Conservation (phyloP, 2,888 invertebrate species). For the Rhaphigaster nebulosa region DNA sequence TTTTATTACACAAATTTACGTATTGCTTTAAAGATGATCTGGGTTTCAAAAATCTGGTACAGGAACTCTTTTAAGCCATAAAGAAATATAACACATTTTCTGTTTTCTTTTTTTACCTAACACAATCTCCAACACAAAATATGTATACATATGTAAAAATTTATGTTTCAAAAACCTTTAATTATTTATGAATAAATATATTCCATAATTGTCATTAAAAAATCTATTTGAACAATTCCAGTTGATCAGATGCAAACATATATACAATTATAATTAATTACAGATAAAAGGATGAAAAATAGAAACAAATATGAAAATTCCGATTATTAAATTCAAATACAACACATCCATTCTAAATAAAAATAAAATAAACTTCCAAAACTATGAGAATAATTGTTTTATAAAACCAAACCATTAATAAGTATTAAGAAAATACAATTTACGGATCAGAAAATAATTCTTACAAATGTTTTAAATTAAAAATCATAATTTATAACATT, state of each 20-base stretch:
- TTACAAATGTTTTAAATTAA: neutral
- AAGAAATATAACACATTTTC: neutral
- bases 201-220: neutral
- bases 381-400: neutral
- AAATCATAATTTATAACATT: conserved; percentile 21
- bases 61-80: neutral
- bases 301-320: neutral
- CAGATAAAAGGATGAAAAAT: conserved; percentile 12
- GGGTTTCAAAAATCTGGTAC: neutral
- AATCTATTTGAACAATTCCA: conserved; percentile 14
- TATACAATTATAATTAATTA: neutral
- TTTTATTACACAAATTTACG: neutral
- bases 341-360: neutral
- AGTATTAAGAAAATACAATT: neutral
- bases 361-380: conserved; percentile 9
- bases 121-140: neutral
- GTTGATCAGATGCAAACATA: neutral
- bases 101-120: neutral
- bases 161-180: neutral
- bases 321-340: neutral
- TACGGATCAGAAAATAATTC: neutral
- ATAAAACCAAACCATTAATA: neutral
- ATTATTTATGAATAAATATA: neutral
- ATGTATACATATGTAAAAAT: neutral
- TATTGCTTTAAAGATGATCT: neutral